These are phyloP conservation scores for Crepidodera aurea DNA, from an alignment of 2,888 invertebrate species.

Conservation along the genomic window DNA sequence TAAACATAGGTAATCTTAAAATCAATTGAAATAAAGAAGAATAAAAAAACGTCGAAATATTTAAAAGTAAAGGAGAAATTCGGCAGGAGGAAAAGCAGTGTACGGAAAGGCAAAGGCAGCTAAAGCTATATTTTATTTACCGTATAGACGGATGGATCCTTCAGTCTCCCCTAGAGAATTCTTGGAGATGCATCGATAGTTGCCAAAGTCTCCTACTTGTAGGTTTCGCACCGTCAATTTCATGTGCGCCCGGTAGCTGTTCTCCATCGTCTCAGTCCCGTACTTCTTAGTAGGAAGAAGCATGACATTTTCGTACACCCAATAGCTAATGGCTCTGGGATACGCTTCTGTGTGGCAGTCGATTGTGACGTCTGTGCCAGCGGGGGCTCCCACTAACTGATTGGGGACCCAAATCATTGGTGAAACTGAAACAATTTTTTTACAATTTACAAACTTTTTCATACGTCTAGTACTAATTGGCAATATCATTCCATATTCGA, in stretches of 20 bases:
- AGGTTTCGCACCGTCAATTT: constrained; percentile 86
- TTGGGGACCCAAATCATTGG: constrained; percentile 96
- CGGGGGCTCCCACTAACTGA: constrained; percentile 90
- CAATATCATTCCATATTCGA: no score
- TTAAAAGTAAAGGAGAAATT: constrained; percentile 19
- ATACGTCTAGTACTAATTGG: no score
- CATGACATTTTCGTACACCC: constrained; percentile 91
- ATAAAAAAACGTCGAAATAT: constrained; percentile 10
- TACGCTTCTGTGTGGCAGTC: constrained; percentile 94
- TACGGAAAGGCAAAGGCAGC: constrained; percentile 21
- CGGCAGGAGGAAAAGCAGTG: background rate
- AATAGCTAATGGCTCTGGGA: constrained; percentile 91
- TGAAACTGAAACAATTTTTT: constrained; percentile 71
- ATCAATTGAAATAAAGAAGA: background rate
- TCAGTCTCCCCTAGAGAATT: constrained; percentile 94
- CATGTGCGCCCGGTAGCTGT: constrained; percentile 90
- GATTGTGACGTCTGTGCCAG: constrained; percentile 89
- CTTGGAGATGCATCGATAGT: constrained; percentile 92
- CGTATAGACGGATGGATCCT: constrained; percentile 90
- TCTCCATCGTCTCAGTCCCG: constrained; percentile 82
- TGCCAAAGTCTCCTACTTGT: constrained; percentile 85
- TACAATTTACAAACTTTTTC: background rate
- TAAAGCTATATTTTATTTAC: constrained; percentile 66
- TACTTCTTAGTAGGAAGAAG: constrained; percentile 89
- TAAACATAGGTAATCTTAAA: no score